These are phyloP conservation scores for Neocrepidodera transversa DNA, from an alignment of 2,888 invertebrate genomes.

Conservation along the genomic window DNA sequence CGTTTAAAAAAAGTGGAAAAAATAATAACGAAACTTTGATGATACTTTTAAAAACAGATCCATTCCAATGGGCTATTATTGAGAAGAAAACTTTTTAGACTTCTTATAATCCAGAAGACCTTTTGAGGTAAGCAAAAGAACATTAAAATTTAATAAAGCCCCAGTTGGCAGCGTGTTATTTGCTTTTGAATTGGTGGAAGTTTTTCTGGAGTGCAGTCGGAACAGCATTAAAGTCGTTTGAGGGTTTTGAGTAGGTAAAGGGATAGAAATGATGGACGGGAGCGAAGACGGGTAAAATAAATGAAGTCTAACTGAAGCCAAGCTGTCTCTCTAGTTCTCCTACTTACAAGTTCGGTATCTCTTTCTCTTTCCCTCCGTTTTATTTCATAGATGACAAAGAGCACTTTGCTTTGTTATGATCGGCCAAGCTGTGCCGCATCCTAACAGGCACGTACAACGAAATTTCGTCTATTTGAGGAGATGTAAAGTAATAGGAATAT, in stretches of 20 bases:
- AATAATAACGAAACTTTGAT: too few species aligned
- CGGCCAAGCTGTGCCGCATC: constrained; percentile 51
- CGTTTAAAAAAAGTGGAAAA: too few species aligned
- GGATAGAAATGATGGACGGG: not conserved
- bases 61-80: not conserved
- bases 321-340: constrained; percentile 50
- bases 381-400: constrained; percentile 58
- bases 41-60: too few species aligned
- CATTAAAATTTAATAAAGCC: constrained; percentile 12
- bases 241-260: constrained; percentile 14
- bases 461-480: too few species aligned
- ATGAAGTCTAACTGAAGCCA: constrained; percentile 22
- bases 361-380: not conserved
- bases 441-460: constrained; percentile 15
- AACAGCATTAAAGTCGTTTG: constrained; percentile 11
- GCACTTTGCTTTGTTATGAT: constrained; percentile 55
- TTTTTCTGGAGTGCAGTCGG: constrained; percentile 13
- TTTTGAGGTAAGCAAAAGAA: constrained; percentile 5
- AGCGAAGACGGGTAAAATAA: not conserved
- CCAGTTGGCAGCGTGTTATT: constrained; percentile 10
- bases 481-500: too few species aligned
- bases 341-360: too few species aligned
- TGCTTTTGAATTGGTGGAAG: constrained; percentile 10
- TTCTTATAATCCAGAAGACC: not conserved
- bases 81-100: not conserved